phyloP scores from a whole-genome alignment of 1,140 invertebrate species.

The Magallana angulata region DNA sequence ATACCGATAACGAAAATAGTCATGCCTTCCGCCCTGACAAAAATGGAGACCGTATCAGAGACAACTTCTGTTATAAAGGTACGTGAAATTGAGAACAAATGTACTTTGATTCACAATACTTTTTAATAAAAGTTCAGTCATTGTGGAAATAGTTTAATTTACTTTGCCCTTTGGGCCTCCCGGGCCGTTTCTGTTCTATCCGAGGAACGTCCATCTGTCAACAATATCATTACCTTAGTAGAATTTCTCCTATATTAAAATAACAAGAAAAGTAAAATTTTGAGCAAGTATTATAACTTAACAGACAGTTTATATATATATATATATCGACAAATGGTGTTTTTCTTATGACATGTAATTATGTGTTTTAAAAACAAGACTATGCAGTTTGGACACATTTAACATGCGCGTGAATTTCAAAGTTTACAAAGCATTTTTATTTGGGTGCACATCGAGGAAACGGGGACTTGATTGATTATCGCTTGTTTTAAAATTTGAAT shows the following conservation, averaged over 20 bases:
- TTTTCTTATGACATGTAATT: too few species aligned
- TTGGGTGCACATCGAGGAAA: too few species aligned
- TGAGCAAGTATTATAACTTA: too few species aligned
- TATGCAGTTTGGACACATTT: too few species aligned
- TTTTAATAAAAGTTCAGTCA: slow-evolving; percentile 50
- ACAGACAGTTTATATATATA: too few species aligned
- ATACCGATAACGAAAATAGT: slow-evolving; percentile 58
- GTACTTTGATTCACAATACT: background rate
- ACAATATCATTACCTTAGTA: background rate
- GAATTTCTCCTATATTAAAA: background rate
- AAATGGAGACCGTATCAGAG: background rate
- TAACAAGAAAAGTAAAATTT: background rate
- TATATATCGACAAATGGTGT: too few species aligned
- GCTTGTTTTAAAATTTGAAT: too few species aligned
- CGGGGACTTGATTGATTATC: too few species aligned
- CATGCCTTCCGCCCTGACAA: slow-evolving; percentile 43
- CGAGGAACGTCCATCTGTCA: background rate
- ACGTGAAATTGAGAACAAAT: slow-evolving; percentile 6
- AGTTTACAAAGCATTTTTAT: too few species aligned
- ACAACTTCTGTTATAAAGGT: too few species aligned
- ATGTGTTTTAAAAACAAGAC: too few species aligned
- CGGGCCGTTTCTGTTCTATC: background rate
- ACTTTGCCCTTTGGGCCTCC: background rate
- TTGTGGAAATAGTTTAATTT: slow-evolving; percentile 27
- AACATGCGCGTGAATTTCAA: too few species aligned